Conservation (phyloP, 2,888 invertebrate genomes). For the Tachina lurida region DNA sequence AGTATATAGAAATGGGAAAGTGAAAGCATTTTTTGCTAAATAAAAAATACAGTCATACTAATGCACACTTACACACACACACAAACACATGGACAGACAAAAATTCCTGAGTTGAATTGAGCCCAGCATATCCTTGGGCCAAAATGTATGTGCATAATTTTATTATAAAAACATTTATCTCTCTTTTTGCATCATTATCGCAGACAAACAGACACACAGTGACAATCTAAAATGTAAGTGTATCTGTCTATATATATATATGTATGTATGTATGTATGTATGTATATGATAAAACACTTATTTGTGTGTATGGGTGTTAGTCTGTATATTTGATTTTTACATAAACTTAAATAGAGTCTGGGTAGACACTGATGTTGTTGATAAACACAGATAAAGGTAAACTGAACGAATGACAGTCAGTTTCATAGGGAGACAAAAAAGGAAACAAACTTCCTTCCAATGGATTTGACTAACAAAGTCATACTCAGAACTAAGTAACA, state of each 20-base stretch:
- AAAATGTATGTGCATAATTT: constrained; percentile 76
- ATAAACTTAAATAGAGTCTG: constrained; percentile 30
- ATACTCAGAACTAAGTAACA: background rate
- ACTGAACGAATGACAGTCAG: constrained; percentile 49
- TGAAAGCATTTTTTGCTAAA: constrained; percentile 59
- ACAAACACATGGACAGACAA: background rate
- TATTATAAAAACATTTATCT: constrained; percentile 80
- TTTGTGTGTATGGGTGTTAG: constrained; percentile 41
- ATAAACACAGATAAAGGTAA: constrained; percentile 59
- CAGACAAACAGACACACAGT: constrained; percentile 68
- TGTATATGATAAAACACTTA: background rate
- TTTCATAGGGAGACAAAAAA: constrained; percentile 40
- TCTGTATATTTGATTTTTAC: constrained; percentile 60
- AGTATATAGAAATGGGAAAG: constrained; percentile 39
- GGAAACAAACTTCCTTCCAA: constrained; percentile 22
- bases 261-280: constrained; percentile 53
- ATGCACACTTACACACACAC: constrained; percentile 31
- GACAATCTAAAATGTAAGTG: constrained; percentile 45
- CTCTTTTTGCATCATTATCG: constrained; percentile 74
- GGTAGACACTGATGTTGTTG: constrained; percentile 47
- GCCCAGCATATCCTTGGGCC: constrained; percentile 52
- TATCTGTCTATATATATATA: background rate
- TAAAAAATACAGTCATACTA: constrained; percentile 52
- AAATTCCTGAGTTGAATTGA: constrained; percentile 26
- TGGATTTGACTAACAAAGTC: constrained; percentile 51